A percentile compares a stretch with the other conserved stretches of the same genome.
Conservation (phyloP, 2,888 invertebrate genomes). For the Drosophila melanosoma region DNA sequence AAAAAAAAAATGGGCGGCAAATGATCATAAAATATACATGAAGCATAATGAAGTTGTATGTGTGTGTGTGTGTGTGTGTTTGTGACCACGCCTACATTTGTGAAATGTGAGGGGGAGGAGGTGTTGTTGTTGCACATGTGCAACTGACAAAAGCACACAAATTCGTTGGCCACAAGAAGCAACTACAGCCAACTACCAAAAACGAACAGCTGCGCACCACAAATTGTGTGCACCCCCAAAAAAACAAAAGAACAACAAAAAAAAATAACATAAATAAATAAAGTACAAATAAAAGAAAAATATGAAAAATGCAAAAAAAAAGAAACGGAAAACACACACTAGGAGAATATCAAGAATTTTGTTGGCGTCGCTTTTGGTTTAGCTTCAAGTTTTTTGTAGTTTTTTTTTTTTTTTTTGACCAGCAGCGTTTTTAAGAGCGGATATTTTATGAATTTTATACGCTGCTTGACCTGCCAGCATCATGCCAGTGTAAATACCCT, state of each 20-base stretch:
- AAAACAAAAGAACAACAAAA: constrained; percentile 22
- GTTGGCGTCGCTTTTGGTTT: constrained; percentile 33
- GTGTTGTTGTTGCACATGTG: constrained; percentile 59
- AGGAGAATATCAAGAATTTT: constrained; percentile 21
- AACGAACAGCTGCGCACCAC: constrained; percentile 22
- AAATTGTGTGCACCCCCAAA: constrained; percentile 41
- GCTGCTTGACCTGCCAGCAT: constrained; percentile 69
- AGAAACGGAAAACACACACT: constrained; percentile 8
- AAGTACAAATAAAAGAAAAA: constrained; percentile 28
- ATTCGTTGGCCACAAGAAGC: constrained; percentile 38
- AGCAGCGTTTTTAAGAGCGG: constrained; percentile 71
- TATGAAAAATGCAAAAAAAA: constrained; percentile 22
- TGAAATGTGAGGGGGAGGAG: not conserved
- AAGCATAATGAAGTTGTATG: constrained; percentile 47
- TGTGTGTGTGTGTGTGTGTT: not conserved
- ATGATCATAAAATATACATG: constrained; percentile 54
- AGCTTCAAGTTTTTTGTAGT: constrained; percentile 57
- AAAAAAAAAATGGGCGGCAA: constrained; percentile 20
- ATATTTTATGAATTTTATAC: constrained; percentile 80
- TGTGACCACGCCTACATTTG: constrained; percentile 31
- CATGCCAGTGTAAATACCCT: constrained; percentile 21
- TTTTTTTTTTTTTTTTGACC: constrained; percentile 31
- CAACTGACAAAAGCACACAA: constrained; percentile 72
- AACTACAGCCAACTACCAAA: constrained; percentile 1
- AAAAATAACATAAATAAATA: constrained; percentile 21